Conservation (phyloP, 2,113 vertebrate genomes). For the Cephalopholis sonnerati region DNA sequence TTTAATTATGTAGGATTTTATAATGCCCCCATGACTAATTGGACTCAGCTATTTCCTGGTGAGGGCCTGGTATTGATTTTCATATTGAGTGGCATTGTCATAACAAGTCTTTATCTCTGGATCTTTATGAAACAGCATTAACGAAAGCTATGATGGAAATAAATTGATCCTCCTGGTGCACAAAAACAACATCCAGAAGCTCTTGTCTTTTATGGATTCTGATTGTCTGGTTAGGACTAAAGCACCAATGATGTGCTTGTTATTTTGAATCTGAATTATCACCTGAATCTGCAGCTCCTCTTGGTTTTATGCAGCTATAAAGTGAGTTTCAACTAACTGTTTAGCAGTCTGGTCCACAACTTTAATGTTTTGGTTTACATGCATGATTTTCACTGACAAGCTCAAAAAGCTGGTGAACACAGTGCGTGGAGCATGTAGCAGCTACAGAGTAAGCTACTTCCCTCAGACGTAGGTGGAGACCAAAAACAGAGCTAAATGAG, state of each 20-base stretch:
- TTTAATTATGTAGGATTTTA: constrained; percentile 7
- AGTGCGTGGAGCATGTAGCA: too few relatives aligned
- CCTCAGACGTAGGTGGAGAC: too few relatives aligned
- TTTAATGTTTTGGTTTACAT: neutral
- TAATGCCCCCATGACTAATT: constrained; percentile 8
- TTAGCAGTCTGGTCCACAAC: neutral
- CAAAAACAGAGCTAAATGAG: too few relatives aligned
- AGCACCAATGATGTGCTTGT: neutral
- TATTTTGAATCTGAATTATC: neutral
- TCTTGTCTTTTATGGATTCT: neutral
- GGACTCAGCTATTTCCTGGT: neutral
- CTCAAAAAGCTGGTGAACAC: too few relatives aligned
- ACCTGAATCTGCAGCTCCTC: neutral
- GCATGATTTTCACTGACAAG: too few relatives aligned
- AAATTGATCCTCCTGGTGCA: neutral
- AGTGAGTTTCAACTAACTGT: neutral
- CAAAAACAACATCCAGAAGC: neutral
- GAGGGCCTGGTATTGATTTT: neutral
- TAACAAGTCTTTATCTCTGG: neutral
- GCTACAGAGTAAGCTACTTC: too few relatives aligned
- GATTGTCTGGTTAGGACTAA: neutral
- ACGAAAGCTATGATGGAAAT: neutral
- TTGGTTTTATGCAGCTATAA: neutral
- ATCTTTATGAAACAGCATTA: neutral
- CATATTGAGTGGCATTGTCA: constrained; percentile 1